A percentile compares a stretch with the other conserved stretches of the same genome.
Conservation (phyloP, 2,888 invertebrate species). For the Rhogogaster chlorosoma region DNA sequence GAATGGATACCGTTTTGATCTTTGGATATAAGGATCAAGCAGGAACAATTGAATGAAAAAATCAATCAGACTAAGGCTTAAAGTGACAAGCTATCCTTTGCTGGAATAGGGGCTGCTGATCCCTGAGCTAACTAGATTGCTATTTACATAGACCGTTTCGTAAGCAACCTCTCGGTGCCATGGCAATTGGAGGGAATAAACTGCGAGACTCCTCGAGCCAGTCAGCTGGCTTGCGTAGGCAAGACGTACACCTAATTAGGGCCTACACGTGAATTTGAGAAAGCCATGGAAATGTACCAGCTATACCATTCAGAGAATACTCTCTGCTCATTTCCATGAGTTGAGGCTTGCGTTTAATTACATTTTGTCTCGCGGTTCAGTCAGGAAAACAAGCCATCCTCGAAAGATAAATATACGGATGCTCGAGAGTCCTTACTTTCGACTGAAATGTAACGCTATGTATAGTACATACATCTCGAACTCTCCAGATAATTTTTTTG, state of each 20-base stretch:
- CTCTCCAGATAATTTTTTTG: no score
- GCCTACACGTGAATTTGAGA: constrained; percentile 57
- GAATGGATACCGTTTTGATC: background rate
- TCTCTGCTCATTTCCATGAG: constrained; percentile 41
- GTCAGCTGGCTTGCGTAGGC: constrained; percentile 52
- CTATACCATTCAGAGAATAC: constrained; percentile 30
- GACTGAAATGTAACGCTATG: background rate
- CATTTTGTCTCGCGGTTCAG: constrained; percentile 38
- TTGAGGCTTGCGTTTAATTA: constrained; percentile 45
- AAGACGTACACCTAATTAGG: constrained; percentile 65
- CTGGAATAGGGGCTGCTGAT: constrained; percentile 59
- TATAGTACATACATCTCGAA: background rate
- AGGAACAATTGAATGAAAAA: background rate
- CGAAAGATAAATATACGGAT: constrained; percentile 20
- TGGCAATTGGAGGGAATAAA: constrained; percentile 47
- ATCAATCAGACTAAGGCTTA: constrained; percentile 26
- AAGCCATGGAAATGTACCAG: constrained; percentile 52
- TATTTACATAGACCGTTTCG: constrained; percentile 67
- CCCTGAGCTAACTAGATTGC: constrained; percentile 63
- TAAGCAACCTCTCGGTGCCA: constrained; percentile 48
- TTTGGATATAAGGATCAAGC: background rate
- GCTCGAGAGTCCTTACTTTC: constrained; percentile 11
- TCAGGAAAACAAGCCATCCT: constrained; percentile 28
- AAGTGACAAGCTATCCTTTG: constrained; percentile 32
- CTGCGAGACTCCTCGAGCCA: constrained; percentile 31